Evolutionary conservation across 2,888 invertebrate genomes (phyloP).

Genomic region (Scaeva pyrastri): DNA sequence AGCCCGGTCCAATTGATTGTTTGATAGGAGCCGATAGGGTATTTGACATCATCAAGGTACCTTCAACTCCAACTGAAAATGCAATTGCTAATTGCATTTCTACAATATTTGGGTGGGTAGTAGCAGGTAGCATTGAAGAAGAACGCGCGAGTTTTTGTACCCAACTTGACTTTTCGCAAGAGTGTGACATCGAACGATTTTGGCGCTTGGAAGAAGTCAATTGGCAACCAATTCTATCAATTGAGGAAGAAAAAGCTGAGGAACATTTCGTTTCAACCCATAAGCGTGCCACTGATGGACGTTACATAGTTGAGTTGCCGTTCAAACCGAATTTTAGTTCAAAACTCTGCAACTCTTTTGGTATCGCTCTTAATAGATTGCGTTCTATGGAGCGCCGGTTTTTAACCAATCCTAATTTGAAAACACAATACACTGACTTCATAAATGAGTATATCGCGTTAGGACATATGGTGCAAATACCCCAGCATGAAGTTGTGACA

Average conservation of each 20-base stretch:
- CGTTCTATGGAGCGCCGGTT: constrained; percentile 15
- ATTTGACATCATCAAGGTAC: background rate
- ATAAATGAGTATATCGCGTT: constrained; percentile 38
- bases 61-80: background rate
- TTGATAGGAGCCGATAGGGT: no score
- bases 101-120: constrained; percentile 8
- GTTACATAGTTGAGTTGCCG: no score
- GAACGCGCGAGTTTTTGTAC: background rate
- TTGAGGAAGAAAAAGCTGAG: constrained; percentile 35
- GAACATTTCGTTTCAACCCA: no score
- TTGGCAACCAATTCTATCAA: constrained; percentile 10
- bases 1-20: no score
- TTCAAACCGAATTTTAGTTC: no score
- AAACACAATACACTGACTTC: background rate
- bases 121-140: background rate
- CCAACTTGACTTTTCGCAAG: background rate
- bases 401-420: background rate
- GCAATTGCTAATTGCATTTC: background rate
- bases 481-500: constrained; percentile 7
- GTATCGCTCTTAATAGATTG: constrained; percentile 10
- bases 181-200: constrained; percentile 21
- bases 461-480: constrained; percentile 50
- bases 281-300: no score
- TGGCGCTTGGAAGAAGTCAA: constrained; percentile 10
- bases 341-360: constrained; percentile 27